Evolutionary conservation across 2,888 invertebrate genomes (phyloP).

Genomic region (Tricholauxania praeusta): DNA sequence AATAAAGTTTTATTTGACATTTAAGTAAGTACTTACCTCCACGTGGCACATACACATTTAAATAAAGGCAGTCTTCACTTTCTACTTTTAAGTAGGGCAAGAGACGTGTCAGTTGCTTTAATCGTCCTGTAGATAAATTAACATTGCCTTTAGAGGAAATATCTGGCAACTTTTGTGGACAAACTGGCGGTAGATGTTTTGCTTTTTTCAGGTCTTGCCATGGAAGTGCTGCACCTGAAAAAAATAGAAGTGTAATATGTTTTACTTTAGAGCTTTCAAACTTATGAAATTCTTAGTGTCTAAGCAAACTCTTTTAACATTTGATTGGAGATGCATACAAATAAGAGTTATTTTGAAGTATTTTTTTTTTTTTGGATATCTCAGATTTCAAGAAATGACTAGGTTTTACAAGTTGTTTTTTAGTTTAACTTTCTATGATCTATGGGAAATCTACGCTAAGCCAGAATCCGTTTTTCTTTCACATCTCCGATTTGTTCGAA

Average conservation of each 20-base stretch:
- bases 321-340: too few species aligned
- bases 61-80: slow-evolving; percentile 89
- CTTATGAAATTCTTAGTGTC: background rate
- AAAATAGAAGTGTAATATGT: background rate
- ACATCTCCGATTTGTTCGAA: too few species aligned
- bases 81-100: slow-evolving; percentile 78
- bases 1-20: background rate
- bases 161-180: slow-evolving; percentile 85
- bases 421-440: too few species aligned
- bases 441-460: too few species aligned
- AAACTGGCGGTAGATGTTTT: slow-evolving; percentile 82
- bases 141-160: slow-evolving; percentile 71
- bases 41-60: slow-evolving; percentile 92
- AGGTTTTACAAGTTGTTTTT: too few species aligned
- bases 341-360: too few species aligned
- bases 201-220: slow-evolving; percentile 82
- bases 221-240: slow-evolving; percentile 78
- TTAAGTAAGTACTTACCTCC: slow-evolving; percentile 74
- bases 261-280: background rate
- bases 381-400: too few species aligned
- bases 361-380: too few species aligned
- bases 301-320: too few species aligned
- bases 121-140: slow-evolving; percentile 75
- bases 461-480: too few species aligned
- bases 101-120: slow-evolving; percentile 79